A percentile compares a stretch with the other conserved stretches of the same genome.
Conservation (phyloP, 2,797 vertebrate genomes). For the Distichodus sexfasciatus region DNA sequence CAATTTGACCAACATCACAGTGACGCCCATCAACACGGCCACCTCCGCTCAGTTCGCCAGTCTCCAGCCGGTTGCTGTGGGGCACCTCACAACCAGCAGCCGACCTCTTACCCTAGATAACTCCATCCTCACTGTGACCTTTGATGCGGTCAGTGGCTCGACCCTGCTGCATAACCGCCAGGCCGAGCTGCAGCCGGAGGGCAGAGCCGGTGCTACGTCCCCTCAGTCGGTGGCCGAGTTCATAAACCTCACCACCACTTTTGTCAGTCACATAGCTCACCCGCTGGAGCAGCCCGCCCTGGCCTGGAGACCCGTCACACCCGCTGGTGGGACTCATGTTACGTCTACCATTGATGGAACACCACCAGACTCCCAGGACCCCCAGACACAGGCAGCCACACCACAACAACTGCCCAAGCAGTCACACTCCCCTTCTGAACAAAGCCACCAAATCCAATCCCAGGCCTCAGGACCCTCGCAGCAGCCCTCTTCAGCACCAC, state of each 20-base stretch:
- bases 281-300: constrained; percentile 86
- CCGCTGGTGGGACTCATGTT: constrained; percentile 71
- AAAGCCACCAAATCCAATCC: constrained; percentile 40
- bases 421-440: constrained; percentile 48
- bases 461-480: constrained; percentile 49
- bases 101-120: constrained; percentile 91
- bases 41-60: constrained; percentile 87
- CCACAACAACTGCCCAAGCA: constrained; percentile 61
- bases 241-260: constrained; percentile 93
- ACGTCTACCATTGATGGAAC: constrained; percentile 56
- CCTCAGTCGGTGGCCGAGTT: constrained; percentile 92
- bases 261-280: constrained; percentile 91
- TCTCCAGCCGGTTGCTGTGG: constrained; percentile 89
- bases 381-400: constrained; percentile 58
- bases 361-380: constrained; percentile 61
- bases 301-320: constrained; percentile 83
- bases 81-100: constrained; percentile 82
- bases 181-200: constrained; percentile 77
- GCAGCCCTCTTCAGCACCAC: constrained; percentile 69
- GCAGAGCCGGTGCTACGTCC: constrained; percentile 56
- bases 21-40: constrained; percentile 85
- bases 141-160: constrained; percentile 89
- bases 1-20: constrained; percentile 89
- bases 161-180: constrained; percentile 91
- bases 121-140: constrained; percentile 96